These are phyloP conservation scores for Ceyx cyanopectus DNA, from an alignment of 2,113 vertebrate genomes.

Conservation along the genomic window DNA sequence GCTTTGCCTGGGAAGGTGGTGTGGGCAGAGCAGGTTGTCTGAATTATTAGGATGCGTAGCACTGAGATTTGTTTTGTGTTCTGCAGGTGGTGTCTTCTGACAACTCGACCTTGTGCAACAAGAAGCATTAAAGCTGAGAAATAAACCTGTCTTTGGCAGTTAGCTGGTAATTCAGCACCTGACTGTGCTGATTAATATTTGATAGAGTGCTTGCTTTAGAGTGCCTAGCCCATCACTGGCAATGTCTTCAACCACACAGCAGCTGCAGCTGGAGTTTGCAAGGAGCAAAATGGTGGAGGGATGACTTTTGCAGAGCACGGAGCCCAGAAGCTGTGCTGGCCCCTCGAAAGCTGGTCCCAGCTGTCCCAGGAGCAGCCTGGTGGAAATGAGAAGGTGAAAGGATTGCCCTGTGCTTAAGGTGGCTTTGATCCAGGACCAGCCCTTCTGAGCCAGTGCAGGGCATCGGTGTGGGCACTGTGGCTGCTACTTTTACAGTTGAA, in stretches of 20 bases:
- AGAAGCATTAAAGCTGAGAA: not conserved
- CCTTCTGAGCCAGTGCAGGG: not conserved
- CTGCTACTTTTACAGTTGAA: conserved; percentile 18
- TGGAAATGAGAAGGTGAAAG: not conserved
- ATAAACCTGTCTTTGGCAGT: not conserved
- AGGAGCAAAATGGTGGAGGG: not conserved
- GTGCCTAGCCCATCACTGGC: not conserved
- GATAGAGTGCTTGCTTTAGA: not conserved
- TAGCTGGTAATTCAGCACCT: not conserved
- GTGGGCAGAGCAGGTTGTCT: not conserved
- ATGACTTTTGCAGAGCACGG: not conserved
- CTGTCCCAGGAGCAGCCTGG: not conserved
- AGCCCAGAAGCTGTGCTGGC: rapidly evolving
- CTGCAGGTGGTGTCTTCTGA: conserved; percentile 1
- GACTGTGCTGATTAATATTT: conserved; percentile 2
- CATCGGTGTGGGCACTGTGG: rapidly evolving
- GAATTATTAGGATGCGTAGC: not conserved
- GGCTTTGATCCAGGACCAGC: not conserved
- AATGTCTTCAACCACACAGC: not conserved
- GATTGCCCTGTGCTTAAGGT: not conserved
- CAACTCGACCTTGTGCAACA: not conserved
- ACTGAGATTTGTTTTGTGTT: not conserved
- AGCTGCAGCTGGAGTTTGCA: not conserved
- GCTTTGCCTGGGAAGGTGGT: not conserved
- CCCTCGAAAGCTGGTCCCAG: not conserved